Base-by-base conservation (phyloP, 2,113 vertebrate species). In the Aphyosemion australe region DNA sequence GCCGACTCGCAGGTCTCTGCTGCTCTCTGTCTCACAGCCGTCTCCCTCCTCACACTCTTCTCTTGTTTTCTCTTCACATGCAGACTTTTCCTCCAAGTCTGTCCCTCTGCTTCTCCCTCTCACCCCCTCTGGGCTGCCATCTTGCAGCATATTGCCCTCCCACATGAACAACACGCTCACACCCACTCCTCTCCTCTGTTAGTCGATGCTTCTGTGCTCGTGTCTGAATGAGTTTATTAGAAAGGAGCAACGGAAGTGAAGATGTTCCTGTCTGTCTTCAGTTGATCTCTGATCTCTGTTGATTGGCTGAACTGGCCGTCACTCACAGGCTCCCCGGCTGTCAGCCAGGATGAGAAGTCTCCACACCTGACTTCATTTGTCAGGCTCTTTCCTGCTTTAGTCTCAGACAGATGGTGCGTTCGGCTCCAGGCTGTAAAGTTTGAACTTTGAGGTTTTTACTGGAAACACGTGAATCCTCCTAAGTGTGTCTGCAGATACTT, bases 141-240 rank as follows among this genome's bases (percentile, higher is more conserved):
- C 84, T 84, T 56, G 57, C 75, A 79, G 74, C 85, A 86, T 86
- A 79, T 78, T 82, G 71, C 54, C 71, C 76, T 75, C 79, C 68
- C 76, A 84, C 83, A 71, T 76, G 26, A 67, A 55, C 74, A 68
- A 67, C 67, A 69, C 60, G 69, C 57, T 67, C 51, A 49, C 72
- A 50, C 42, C 18, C 62, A 61, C 49, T 46, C 72, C 56, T 19
- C 26, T 62, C 45, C 3, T 46, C 47, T 72, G 45, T 51, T 70
- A 46, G 53, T 65, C 43, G 11, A n/a, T 56, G 14, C 39, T 41
- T 56, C 31, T 34, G 16, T 39, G 31, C 15, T 46, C 18, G 31
- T 60, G 45, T 58, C 45, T 69, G 34, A 56, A 50, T 62, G 32
- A 75, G 72, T 74, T 12, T 63, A 53, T 65, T 67, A 42, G 21